phyloP scores from a whole-genome alignment of 1,140 invertebrate genomes.

The Drosophila willistoni region DNA sequence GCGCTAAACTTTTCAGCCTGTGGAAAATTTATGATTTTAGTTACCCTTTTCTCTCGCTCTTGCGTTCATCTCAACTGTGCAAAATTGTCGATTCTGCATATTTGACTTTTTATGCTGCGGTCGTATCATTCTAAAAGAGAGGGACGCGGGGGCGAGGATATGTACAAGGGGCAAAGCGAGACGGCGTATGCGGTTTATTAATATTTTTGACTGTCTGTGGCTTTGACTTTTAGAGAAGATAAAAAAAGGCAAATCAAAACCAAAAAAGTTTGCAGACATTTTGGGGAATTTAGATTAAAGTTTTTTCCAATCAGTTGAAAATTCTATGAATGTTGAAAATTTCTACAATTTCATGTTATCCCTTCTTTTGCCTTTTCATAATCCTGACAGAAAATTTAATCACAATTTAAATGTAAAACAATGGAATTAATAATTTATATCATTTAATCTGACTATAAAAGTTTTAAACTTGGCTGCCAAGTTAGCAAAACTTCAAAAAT shows the following conservation, averaged over 20 bases:
- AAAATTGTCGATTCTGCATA: constrained; percentile 64
- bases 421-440: constrained; percentile 32
- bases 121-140: constrained; percentile 51
- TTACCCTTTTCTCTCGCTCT: constrained; percentile 37
- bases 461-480: constrained; percentile 29
- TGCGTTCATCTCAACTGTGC: constrained; percentile 29
- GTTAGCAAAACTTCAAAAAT: constrained; percentile 33
- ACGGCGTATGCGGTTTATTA: constrained; percentile 58
- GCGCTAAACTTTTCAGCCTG: constrained; percentile 52
- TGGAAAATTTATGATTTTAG: constrained; percentile 64
- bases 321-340: not conserved
- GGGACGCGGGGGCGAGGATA: not conserved
- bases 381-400: constrained; percentile 18
- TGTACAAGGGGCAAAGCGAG: constrained; percentile 26
- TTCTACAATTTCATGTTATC: not conserved
- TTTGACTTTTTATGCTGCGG: constrained; percentile 63
- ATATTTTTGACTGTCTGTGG: constrained; percentile 63
- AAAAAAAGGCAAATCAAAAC: not conserved
- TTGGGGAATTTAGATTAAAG: constrained; percentile 12
- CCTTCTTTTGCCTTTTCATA: not conserved
- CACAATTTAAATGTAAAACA: constrained; percentile 46
- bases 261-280: constrained; percentile 22
- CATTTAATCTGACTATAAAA: not conserved
- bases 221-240: constrained; percentile 47
- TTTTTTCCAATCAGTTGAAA: constrained; percentile 5